Percentiles rank a stretch among this genome's conserved stretches.
phyloP scores from a whole-genome alignment of 1,140 invertebrate genomes.

The Tetramorium alpestre region DNA sequence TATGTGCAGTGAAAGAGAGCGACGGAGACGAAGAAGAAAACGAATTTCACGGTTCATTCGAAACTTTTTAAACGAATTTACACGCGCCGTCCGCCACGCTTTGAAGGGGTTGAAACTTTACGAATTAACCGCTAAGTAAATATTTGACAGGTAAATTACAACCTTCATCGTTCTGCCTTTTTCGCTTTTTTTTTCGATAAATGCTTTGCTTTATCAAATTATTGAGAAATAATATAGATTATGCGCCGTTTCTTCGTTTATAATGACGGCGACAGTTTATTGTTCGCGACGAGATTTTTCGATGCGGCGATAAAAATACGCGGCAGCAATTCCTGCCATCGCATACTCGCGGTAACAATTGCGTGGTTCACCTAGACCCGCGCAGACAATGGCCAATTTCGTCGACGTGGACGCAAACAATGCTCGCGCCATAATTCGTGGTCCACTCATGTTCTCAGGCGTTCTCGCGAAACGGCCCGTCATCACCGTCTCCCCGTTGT shows the following conservation, averaged over 20 bases:
- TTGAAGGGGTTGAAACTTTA: constrained; percentile 64
- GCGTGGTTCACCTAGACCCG: constrained; percentile 7
- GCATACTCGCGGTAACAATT: constrained; percentile 12
- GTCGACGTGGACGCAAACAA: constrained; percentile 36
- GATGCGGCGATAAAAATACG: constrained; percentile 15
- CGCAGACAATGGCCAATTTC: constrained; percentile 43
- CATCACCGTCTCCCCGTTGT: constrained; percentile 22
- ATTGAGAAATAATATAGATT: background rate
- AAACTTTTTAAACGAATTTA: constrained; percentile 75
- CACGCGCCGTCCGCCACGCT: constrained; percentile 44
- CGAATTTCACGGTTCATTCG: constrained; percentile 80
- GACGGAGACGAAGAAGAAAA: constrained; percentile 64
- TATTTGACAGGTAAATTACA: constrained; percentile 69
- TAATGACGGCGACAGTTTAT: background rate
- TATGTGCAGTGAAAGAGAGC: constrained; percentile 58
- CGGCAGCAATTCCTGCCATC: constrained; percentile 6
- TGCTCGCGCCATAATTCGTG: constrained; percentile 27
- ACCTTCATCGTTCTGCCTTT: constrained; percentile 2
- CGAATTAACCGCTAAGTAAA: constrained; percentile 75
- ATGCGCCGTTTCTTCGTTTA: background rate
- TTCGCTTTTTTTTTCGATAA: background rate
- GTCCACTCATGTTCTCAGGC: constrained; percentile 38
- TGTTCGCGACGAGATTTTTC: background rate
- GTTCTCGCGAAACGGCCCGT: constrained; percentile 53
- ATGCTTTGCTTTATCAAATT: constrained; percentile 22